Evolutionary conservation across 2,797 vertebrate genomes (phyloP).

Genomic region (Salarias fasciatus): DNA sequence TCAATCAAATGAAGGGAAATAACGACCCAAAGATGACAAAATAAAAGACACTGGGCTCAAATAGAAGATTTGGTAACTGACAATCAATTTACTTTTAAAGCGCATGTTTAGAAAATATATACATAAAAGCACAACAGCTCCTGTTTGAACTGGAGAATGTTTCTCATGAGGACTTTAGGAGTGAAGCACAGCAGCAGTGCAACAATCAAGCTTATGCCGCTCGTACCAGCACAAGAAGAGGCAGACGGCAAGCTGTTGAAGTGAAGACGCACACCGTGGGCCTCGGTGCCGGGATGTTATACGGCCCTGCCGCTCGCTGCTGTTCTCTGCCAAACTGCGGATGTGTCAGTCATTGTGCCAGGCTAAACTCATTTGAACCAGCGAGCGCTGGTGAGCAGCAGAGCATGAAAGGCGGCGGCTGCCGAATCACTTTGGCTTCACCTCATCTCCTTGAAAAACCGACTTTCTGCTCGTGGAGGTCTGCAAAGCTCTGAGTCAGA

Average conservation of each 20-base stretch:
- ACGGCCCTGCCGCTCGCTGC: slow-evolving; percentile 44
- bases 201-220: slow-evolving; percentile 44
- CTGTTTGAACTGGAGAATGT: no score
- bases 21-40: no score
- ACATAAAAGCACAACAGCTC: no score
- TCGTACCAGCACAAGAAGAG: slow-evolving; percentile 24
- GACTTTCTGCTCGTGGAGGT: slow-evolving; percentile 16
- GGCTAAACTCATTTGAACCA: slow-evolving; percentile 48
- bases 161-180: no score
- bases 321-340: slow-evolving; percentile 41
- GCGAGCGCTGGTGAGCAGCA: slow-evolving; percentile 41
- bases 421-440: slow-evolving; percentile 33
- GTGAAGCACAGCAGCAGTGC: no score
- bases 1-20: no score
- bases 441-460: slow-evolving; percentile 5
- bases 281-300: slow-evolving; percentile 17
- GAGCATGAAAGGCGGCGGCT: slow-evolving; percentile 49
- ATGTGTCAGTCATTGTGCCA: slow-evolving; percentile 55
- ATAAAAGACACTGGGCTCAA: no score
- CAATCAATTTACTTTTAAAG: no score
- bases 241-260: slow-evolving; percentile 40
- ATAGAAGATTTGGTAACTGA: no score
- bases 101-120: no score
- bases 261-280: slow-evolving; percentile 25
- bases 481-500: slow-evolving; percentile 1